Evolutionary conservation across 2,888 invertebrate genomes (phyloP).

Genomic region (Acrobasis consociella): DNA sequence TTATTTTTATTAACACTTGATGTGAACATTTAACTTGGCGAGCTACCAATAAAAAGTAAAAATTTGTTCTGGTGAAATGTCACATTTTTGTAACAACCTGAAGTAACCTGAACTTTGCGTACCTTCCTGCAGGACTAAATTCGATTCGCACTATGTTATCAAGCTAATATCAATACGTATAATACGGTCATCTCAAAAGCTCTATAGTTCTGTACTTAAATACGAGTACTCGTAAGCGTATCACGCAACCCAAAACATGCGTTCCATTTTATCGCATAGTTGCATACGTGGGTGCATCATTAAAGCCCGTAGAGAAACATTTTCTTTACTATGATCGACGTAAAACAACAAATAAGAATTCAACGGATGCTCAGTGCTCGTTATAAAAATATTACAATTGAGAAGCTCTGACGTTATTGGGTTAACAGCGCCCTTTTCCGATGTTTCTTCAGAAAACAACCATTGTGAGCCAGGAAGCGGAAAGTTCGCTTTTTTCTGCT

Average conservation of each 20-base stretch:
- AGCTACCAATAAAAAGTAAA: too few relatives aligned
- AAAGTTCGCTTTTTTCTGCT: constrained; percentile 39
- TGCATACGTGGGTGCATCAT: constrained; percentile 15
- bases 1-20: too few relatives aligned
- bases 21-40: too few relatives aligned
- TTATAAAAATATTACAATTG: constrained; percentile 24
- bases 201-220: too few relatives aligned
- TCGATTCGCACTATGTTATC: too few relatives aligned
- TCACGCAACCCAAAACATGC: neutral
- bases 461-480: constrained; percentile 40
- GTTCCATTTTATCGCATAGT: constrained; percentile 6
- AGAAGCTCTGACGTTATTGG: constrained; percentile 25
- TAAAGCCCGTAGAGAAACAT: constrained; percentile 7
- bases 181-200: too few relatives aligned
- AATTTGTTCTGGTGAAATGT: too few relatives aligned
- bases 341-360: constrained; percentile 19
- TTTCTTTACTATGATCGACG: constrained; percentile 11
- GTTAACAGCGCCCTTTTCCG: constrained; percentile 28
- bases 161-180: too few relatives aligned
- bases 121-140: too few relatives aligned
- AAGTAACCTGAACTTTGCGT: too few relatives aligned
- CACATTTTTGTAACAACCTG: too few relatives aligned
- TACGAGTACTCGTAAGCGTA: too few relatives aligned
- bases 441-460: constrained; percentile 24
- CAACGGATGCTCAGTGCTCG: constrained; percentile 6